These are phyloP conservation scores for Alentia gelatinosa DNA, from an alignment of 2,888 invertebrate genomes.

Conservation along the genomic window DNA sequence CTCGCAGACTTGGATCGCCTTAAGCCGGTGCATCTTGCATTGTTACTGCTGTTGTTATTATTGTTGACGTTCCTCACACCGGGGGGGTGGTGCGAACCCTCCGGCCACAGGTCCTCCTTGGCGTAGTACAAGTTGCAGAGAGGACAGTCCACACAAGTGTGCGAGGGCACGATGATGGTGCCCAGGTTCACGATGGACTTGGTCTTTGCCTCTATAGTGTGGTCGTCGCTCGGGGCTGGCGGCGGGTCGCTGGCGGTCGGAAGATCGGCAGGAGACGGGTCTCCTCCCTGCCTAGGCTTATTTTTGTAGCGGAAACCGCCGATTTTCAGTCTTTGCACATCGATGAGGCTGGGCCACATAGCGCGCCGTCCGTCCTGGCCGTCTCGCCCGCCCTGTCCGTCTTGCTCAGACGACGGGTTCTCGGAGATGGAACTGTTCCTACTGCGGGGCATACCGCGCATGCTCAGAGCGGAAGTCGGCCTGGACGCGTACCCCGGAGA, in stretches of 20 bases:
- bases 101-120: slow-evolving; percentile 8
- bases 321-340: slow-evolving; percentile 7
- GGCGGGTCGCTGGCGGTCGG: neutral
- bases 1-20: neutral
- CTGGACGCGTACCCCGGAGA: neutral
- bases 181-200: slow-evolving; percentile 14
- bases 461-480: neutral
- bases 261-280: neutral
- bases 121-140: slow-evolving; percentile 65
- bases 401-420: neutral
- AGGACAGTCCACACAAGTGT: slow-evolving; percentile 65
- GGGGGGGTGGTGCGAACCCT: neutral
- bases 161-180: slow-evolving; percentile 66
- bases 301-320: slow-evolving; percentile 24
- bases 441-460: neutral
- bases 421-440: slow-evolving; percentile 2
- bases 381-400: neutral
- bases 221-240: neutral
- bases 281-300: neutral
- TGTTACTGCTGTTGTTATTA: neutral
- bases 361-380: neutral
- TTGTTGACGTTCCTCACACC: neutral
- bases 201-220: neutral
- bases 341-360: slow-evolving; percentile 19
- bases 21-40: neutral